Base-by-base conservation (phyloP, 2,888 invertebrate species). In the Phyllotreta cruciferae region DNA sequence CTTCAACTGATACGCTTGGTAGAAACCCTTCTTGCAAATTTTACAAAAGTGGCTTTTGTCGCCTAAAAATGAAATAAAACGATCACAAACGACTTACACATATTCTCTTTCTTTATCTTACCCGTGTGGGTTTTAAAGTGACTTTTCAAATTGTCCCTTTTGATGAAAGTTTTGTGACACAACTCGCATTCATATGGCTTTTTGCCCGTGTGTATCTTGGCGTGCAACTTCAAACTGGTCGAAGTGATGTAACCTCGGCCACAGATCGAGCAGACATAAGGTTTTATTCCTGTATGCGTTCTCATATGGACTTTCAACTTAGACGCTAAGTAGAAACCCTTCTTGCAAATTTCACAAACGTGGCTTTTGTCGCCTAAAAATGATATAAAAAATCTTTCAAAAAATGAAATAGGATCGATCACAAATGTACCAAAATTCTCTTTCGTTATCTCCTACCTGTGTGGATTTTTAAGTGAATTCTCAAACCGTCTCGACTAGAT, bases 1-100 rank as follows among this genome's bases (percentile, higher is more conserved):
- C 36, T 82, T 83, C 0, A 84, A 83, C 4, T 82, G 82, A 64
- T 84, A 83, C 35, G 82, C n/a, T n/a, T n/a, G n/a, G n/a, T n/a
- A n/a, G 82, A 67, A 84, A 84, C 1, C 82, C 78, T 71, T 84
- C 84, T 82, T 82, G 67, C 84, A 84, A 1, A 78, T 71, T 60
- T 78, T 79, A 62, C 82, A 82, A 1, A 77, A 70, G 62, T 81
- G n/a, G n/a, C n/a, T n/a, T n/a, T n/a, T n/a, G n/a, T n/a, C n/a
- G n/a, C n/a, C n/a, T n/a, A n/a, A n/a, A n/a, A n/a, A n/a, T n/a
- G n/a, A n/a, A n/a, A n/a, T n/a, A n/a, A n/a, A n/a, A n/a, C n/a
- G n/a, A n/a, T n/a, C n/a, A n/a, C n/a, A n/a, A n/a, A n/a, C n/a
- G n/a, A 34, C 24, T 45, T n/a, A n/a, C n/a, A n/a, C n/a, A n/a